A percentile compares a stretch with the other conserved stretches of the same genome.
phyloP scores from a whole-genome alignment of 2,113 vertebrate genomes.

The Lasiurus cinereus region DNA sequence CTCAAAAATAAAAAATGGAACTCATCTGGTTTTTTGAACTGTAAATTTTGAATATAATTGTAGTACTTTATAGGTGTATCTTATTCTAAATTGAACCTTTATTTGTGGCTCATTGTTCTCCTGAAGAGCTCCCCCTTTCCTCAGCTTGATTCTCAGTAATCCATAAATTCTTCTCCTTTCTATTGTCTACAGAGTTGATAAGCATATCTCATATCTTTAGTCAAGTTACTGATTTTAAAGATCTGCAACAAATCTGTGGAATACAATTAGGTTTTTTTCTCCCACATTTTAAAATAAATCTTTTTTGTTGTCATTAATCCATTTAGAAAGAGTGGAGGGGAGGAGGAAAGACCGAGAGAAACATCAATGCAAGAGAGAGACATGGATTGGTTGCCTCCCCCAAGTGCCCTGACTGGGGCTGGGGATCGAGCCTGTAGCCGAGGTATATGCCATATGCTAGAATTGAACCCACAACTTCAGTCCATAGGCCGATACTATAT shows the following conservation, averaged over 20 bases:
- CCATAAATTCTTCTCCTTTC: neutral
- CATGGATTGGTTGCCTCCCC: too few species aligned
- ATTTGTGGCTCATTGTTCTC: constrained; percentile 50
- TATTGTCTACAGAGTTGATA: neutral
- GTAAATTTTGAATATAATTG: constrained; percentile 46
- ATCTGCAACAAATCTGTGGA: neutral
- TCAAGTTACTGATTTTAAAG: constrained; percentile 54
- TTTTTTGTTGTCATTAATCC: too few species aligned
- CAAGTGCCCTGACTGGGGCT: too few species aligned
- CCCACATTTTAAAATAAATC: neutral
- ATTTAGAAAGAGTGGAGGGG: too few species aligned
- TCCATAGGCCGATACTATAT: too few species aligned
- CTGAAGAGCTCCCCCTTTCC: neutral
- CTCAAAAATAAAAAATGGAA: too few species aligned
- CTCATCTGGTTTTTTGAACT: constrained; percentile 25
- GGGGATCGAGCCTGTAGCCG: too few species aligned
- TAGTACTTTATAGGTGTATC: neutral
- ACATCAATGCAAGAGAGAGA: too few species aligned
- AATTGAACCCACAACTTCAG: too few species aligned
- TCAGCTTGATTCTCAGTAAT: constrained; percentile 32
- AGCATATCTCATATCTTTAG: neutral
- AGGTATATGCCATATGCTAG: too few species aligned
- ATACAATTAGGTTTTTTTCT: neutral
- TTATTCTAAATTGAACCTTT: constrained; percentile 59
- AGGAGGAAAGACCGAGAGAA: too few species aligned